A percentile compares a stretch with the other conserved stretches of the same genome.
phyloP scores from a whole-genome alignment of 37 sponge, comb jelly and placozoan genomes.

The Ephydatia muelleri region DNA sequence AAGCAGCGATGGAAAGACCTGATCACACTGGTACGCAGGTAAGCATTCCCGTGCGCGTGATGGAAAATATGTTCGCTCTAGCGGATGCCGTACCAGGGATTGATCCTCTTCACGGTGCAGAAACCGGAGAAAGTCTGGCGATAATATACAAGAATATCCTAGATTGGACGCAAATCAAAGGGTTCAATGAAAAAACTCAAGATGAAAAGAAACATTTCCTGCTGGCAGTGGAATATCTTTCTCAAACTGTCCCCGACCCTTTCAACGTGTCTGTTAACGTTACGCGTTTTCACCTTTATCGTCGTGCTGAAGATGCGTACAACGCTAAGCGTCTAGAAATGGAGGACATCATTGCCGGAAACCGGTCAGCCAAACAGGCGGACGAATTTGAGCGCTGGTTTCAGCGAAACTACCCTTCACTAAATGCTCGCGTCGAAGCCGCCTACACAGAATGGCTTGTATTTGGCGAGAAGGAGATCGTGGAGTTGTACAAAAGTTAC shows the following conservation, averaged over 20 bases:
- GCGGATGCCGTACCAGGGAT: constrained; percentile 16
- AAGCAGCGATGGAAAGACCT: constrained; percentile 3
- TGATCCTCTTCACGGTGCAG: constrained; percentile 30
- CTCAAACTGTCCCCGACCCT: constrained; percentile 7
- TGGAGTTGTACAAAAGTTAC: constrained; percentile 30
- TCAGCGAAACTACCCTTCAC: constrained; percentile 3
- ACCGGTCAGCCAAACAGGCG: background rate
- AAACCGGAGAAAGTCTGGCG: constrained; percentile 25
- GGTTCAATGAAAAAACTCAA: background rate
- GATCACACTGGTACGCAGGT: constrained; percentile 19
- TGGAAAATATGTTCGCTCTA: constrained; percentile 40
- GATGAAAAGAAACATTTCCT: constrained; percentile 14
- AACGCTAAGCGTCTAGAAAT: background rate
- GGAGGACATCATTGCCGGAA: constrained; percentile 6
- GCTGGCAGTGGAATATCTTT: constrained; percentile 5
- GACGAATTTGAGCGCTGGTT: constrained; percentile 26
- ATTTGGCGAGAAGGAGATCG: constrained; percentile 55
- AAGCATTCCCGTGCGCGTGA: constrained; percentile 20
- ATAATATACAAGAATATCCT: constrained; percentile 14
- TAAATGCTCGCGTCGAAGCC: constrained; percentile 11
- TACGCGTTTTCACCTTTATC: background rate
- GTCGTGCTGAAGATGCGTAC: constrained; percentile 3
- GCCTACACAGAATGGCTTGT: constrained; percentile 51
- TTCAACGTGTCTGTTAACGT: background rate
- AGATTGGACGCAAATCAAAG: constrained; percentile 10